Evolutionary conservation across 2,797 vertebrate species (phyloP).

Genomic region (Morelia viridis): DNA sequence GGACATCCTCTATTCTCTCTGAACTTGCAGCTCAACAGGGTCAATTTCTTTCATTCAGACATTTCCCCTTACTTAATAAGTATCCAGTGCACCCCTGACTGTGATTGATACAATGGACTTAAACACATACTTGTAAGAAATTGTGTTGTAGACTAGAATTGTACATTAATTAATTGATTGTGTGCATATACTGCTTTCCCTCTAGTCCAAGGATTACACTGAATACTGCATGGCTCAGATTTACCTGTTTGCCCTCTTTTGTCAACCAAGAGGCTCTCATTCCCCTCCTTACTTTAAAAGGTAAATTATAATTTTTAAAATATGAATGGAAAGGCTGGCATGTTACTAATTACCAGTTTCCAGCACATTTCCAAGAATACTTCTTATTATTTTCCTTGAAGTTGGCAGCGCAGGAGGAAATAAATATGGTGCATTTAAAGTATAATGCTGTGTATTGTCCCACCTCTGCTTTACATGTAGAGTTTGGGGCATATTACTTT

Average conservation of each 20-base stretch:
- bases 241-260: background rate
- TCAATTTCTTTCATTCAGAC: background rate
- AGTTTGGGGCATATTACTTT: background rate
- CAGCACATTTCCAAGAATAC: background rate
- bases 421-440: background rate
- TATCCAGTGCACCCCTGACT: background rate
- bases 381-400: background rate
- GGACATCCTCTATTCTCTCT: background rate
- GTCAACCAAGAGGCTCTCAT: background rate
- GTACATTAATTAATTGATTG: background rate
- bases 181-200: background rate
- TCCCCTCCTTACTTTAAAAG: background rate
- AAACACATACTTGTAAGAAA: background rate
- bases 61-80: background rate
- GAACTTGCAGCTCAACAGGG: background rate
- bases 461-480: background rate
- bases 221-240: background rate
- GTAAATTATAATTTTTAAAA: background rate
- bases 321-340: background rate
- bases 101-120: background rate
- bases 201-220: background rate
- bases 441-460: background rate
- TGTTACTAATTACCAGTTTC: background rate
- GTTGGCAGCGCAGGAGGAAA: background rate
- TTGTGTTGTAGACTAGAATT: background rate